A percentile compares a stretch with the other conserved stretches of the same genome.
These are phyloP conservation scores for Euura lappo DNA, from an alignment of 1,140 invertebrate species.

Conservation along the genomic window DNA sequence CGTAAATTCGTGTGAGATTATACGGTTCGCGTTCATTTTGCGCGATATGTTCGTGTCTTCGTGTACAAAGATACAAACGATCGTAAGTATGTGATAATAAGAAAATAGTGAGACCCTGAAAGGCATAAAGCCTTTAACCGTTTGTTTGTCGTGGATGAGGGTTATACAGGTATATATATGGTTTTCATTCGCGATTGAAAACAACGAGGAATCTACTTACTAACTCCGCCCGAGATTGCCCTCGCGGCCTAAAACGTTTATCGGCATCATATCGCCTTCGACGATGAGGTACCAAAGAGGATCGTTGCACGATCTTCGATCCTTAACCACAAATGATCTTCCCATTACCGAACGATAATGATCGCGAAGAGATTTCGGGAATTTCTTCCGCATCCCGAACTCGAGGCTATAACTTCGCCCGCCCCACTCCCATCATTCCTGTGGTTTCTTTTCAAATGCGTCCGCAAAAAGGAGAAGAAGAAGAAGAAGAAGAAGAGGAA, in stretches of 20 bases:
- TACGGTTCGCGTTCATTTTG: background rate
- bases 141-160: background rate
- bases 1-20: background rate
- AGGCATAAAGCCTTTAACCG: background rate
- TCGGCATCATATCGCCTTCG: background rate
- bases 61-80: background rate
- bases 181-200: background rate
- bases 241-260: background rate
- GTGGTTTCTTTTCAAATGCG: background rate
- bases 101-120: no score
- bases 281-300: slow-evolving; percentile 13
- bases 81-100: no score
- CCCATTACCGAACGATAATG: slow-evolving; percentile 33
- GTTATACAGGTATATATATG: no score
- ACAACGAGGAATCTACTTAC: background rate
- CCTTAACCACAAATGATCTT: slow-evolving; percentile 40
- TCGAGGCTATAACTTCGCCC: background rate
- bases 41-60: background rate
- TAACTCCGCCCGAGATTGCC: slow-evolving; percentile 1
- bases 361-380: slow-evolving; percentile 35
- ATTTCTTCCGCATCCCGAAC: slow-evolving; percentile 35
- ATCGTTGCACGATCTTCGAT: slow-evolving; percentile 28
- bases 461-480: slow-evolving; percentile 2
- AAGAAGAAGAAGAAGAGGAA: slow-evolving; percentile 4
- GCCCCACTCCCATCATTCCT: background rate